Base-by-base conservation (phyloP, 2,797 vertebrate species). In the Lates japonicus region DNA sequence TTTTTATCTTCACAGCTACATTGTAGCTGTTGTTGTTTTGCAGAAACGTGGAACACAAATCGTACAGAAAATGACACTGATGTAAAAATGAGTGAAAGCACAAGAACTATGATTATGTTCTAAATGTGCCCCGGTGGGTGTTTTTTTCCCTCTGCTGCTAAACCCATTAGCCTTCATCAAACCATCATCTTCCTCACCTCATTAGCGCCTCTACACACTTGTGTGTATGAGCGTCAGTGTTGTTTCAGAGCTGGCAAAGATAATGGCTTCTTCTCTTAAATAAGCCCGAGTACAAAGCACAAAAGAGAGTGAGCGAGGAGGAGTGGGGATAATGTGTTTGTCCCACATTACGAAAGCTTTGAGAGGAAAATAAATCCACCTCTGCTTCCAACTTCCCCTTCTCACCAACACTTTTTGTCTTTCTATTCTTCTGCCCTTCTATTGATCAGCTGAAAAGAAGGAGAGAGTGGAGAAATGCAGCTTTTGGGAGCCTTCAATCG, bases 181-280 rank as follows among this genome's bases (percentile, higher is more conserved):
- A 58, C 75, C 52, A 60, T 83, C 74, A 16, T 92, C 86, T 82
- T 92, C 88, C 80, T 90, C 89, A 79, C 61, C 72, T 91, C 86
- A 82, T 93, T 87, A 91, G 22, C 1, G 71, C 69, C 69, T 55
- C 11, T 13, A 55, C 63, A 70, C 79, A 65, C 59, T 68, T 72
- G 31, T 66, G 70, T 44, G 64, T 49, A 14, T 4, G 10, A 42
- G 70, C 22, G 29, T 64, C 75, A 4, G 49, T 63, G 85, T 64
- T 80, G 84, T 74, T 76, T 74, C 35, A 25, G 48, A 79, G 68
- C 67, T 25, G 48, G 65, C 42, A 71, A 83, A 74, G 58, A 88
- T 88, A 90, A 90, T 88, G 84, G 82, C 70, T 79, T 80, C 67
- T 57, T 62, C 76, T 84, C 73, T 82, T 73, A 82, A 85, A 81